Percentiles rank a stretch among this genome's conserved stretches.
phyloP scores from a whole-genome alignment of 2,113 vertebrate species.

The Poeciliopsis retropinna region DNA sequence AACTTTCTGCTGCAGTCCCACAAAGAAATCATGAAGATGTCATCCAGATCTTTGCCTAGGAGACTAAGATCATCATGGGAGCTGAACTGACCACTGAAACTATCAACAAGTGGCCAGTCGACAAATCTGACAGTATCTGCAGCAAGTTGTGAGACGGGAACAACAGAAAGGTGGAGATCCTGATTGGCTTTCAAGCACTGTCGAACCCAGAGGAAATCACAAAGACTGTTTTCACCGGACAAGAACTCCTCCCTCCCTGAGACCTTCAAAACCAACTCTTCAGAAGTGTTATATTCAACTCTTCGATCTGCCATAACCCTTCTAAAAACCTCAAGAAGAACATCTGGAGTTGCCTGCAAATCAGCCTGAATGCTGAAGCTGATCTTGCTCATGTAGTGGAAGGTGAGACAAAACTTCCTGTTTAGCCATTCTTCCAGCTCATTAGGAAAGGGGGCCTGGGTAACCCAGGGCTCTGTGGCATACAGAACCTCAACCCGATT shows the following conservation, averaged over 20 bases:
- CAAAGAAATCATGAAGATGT: conserved; percentile 81
- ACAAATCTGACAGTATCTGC: conserved; percentile 63
- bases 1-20: conserved; percentile 81
- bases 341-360: conserved; percentile 44
- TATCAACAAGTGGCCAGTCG: conserved; percentile 78
- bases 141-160: conserved; percentile 53
- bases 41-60: conserved; percentile 73
- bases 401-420: conserved; percentile 56
- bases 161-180: conserved; percentile 74
- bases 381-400: conserved; percentile 65
- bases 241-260: conserved; percentile 81
- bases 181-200: conserved; percentile 74
- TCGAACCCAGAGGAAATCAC: conserved; percentile 77
- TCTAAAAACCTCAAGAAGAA: conserved; percentile 59
- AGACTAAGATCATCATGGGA: conserved; percentile 79
- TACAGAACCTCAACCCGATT: conserved; percentile 65
- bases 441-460: conserved; percentile 55
- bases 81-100: conserved; percentile 75
- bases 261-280: conserved; percentile 74
- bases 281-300: conserved; percentile 27
- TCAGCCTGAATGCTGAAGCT: conserved; percentile 65
- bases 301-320: conserved; percentile 46
- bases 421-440: conserved; percentile 53
- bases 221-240: conserved; percentile 65
- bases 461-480: conserved; percentile 79